Evolutionary conservation across 2,888 invertebrate species (phyloP).

Genomic region (Philereme vetulata): DNA sequence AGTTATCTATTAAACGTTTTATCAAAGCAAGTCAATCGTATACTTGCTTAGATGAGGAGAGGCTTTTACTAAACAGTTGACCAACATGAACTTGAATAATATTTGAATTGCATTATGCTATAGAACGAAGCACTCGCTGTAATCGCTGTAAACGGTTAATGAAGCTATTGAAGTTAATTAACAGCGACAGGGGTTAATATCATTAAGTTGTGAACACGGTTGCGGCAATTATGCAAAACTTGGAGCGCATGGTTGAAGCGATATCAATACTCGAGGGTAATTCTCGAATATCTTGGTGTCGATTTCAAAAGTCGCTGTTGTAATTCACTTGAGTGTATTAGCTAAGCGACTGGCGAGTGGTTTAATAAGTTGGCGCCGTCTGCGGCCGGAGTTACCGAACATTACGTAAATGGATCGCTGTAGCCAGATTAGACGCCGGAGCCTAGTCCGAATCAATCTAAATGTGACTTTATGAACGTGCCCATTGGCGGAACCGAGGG

Average conservation of each 20-base stretch:
- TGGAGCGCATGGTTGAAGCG: constrained; percentile 30
- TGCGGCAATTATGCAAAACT: constrained; percentile 25
- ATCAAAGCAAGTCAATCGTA: too few relatives aligned
- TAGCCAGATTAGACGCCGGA: constrained; percentile 46
- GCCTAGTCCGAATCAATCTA: constrained; percentile 37
- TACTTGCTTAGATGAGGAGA: too few relatives aligned
- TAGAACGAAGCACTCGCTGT: constrained; percentile 9
- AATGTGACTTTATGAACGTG: constrained; percentile 41
- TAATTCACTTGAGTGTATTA: constrained; percentile 65
- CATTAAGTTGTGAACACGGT: constrained; percentile 24
- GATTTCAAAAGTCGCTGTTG: constrained; percentile 49
- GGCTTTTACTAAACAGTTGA: too few relatives aligned
- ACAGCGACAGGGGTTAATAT: constrained; percentile 25
- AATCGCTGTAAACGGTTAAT: constrained; percentile 18
- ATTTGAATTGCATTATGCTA: too few relatives aligned
- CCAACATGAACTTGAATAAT: too few relatives aligned
- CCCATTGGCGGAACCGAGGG: constrained; percentile 24
- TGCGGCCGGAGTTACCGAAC: constrained; percentile 60
- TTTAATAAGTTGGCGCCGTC: constrained; percentile 51
- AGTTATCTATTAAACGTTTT: too few relatives aligned
- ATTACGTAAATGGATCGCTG: constrained; percentile 66
- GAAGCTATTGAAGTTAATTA: constrained; percentile 18
- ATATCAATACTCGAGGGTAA: constrained; percentile 35
- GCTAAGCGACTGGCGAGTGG: constrained; percentile 44
- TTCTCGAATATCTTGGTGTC: constrained; percentile 45